These are phyloP conservation scores for Mesorhabditis spiculigera DNA, from an alignment of 2,888 invertebrate genomes.

Conservation along the genomic window DNA sequence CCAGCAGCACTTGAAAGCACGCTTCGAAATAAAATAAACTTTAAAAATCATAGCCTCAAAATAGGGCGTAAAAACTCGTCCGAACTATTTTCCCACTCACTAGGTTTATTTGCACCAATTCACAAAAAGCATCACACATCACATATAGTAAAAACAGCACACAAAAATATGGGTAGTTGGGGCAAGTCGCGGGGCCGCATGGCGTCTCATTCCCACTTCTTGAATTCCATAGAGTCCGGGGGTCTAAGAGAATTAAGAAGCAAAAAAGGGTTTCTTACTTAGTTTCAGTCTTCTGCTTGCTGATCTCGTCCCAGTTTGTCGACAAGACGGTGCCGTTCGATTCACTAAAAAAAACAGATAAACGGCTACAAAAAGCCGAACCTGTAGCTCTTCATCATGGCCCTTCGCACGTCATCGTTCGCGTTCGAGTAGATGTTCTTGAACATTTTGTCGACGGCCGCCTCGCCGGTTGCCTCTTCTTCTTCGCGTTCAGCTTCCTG, in stretches of 20 bases:
- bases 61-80: too few species aligned
- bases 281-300: slow-evolving; percentile 60
- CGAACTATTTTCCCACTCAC: too few species aligned
- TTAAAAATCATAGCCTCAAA: too few species aligned
- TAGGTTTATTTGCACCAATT: too few species aligned
- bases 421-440: slow-evolving; percentile 84
- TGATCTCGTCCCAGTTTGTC: slow-evolving; percentile 89
- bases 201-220: slow-evolving; percentile 62
- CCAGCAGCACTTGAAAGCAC: too few species aligned
- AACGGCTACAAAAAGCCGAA: not conserved
- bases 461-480: slow-evolving; percentile 77
- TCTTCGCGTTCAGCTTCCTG: slow-evolving; percentile 69
- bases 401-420: slow-evolving; percentile 84
- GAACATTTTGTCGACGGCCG: slow-evolving; percentile 68
- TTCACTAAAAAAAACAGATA: slow-evolving; percentile 63
- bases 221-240: slow-evolving; percentile 90
- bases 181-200: too few species aligned
- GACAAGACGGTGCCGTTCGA: slow-evolving; percentile 94
- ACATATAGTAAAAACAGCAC: too few species aligned
- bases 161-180: too few species aligned
- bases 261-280: slow-evolving; percentile 63
- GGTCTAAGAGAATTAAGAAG: slow-evolving; percentile 62
- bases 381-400: slow-evolving; percentile 88
- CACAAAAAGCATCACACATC: too few species aligned
- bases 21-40: too few species aligned